These are phyloP conservation scores for Diachrysia chrysitis DNA, from an alignment of 2,888 invertebrate species.

Conservation along the genomic window DNA sequence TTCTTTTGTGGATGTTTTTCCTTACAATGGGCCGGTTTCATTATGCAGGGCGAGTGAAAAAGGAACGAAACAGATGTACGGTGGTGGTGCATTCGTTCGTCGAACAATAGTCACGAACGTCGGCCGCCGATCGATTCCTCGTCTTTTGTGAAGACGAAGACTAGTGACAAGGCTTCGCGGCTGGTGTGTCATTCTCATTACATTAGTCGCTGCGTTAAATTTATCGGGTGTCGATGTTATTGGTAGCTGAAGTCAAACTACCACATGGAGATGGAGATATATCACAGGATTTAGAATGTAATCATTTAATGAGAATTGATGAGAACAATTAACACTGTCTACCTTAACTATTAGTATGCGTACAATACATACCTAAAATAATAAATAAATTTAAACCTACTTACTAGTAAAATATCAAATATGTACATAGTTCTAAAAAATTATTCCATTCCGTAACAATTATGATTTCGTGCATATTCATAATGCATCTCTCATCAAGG, in stretches of 20 bases:
- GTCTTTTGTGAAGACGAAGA: slow-evolving; percentile 78
- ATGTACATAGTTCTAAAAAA: background rate
- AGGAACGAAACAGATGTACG: slow-evolving; percentile 88
- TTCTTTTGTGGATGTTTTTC: slow-evolving; percentile 85
- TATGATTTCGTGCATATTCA: background rate
- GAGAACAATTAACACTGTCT: no score
- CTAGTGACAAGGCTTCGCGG: slow-evolving; percentile 69
- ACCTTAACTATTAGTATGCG: no score
- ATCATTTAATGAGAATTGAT: no score
- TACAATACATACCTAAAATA: no score
- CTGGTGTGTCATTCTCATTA: slow-evolving; percentile 71
- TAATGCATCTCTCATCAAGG: slow-evolving; percentile 7
- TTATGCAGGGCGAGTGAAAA: slow-evolving; percentile 85
- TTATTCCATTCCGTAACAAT: background rate
- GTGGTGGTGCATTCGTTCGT: slow-evolving; percentile 79
- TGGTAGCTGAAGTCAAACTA: slow-evolving; percentile 19
- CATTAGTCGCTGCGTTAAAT: slow-evolving; percentile 37
- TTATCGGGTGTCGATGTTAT: slow-evolving; percentile 44
- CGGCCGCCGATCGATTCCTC: slow-evolving; percentile 79
- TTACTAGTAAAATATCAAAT: no score
- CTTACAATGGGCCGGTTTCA: slow-evolving; percentile 86
- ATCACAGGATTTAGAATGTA: slow-evolving; percentile 15
- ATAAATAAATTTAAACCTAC: no score
- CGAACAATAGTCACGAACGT: slow-evolving; percentile 86
- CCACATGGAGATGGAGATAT: slow-evolving; percentile 11